phyloP scores from a whole-genome alignment of 2,113 vertebrate species.

The Casuarius casuarius region DNA sequence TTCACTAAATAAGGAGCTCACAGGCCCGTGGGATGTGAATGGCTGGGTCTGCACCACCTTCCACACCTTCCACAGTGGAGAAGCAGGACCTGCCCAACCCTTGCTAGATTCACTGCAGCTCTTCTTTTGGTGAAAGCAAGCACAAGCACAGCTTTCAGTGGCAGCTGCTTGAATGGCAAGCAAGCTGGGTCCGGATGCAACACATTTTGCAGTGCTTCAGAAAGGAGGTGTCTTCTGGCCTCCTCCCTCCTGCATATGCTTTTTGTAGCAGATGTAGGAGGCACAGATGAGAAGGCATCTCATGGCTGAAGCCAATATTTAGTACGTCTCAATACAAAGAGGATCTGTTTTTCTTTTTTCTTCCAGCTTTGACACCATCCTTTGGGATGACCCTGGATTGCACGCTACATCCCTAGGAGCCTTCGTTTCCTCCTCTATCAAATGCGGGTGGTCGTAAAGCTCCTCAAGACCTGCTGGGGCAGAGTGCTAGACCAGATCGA shows the following conservation, averaged over 20 bases:
- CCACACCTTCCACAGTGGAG: neutral
- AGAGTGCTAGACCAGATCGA: neutral
- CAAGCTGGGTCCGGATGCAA: neutral
- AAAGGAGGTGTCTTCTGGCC: neutral
- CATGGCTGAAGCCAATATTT: neutral
- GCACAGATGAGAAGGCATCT: neutral
- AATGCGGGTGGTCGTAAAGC: neutral
- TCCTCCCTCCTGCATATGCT: neutral
- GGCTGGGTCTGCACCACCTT: neutral
- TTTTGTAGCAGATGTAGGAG: neutral
- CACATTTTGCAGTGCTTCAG: neutral
- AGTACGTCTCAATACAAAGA: neutral
- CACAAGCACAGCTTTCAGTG: neutral
- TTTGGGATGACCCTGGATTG: fast-evolving
- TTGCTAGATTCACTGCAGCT: neutral
- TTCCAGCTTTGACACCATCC: neutral
- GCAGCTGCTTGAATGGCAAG: neutral
- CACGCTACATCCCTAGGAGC: neutral
- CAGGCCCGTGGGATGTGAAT: fast-evolving
- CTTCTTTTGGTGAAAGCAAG: neutral
- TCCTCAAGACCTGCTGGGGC: neutral
- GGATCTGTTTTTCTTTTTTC: neutral
- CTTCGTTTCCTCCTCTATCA: neutral
- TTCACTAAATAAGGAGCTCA: fast-evolving
- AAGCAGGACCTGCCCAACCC: neutral